Evolutionary conservation across 2,113 vertebrate species (phyloP), one percentile per base, ranked within the genome.

Genomic region (Arothron firmamentum): DNA sequence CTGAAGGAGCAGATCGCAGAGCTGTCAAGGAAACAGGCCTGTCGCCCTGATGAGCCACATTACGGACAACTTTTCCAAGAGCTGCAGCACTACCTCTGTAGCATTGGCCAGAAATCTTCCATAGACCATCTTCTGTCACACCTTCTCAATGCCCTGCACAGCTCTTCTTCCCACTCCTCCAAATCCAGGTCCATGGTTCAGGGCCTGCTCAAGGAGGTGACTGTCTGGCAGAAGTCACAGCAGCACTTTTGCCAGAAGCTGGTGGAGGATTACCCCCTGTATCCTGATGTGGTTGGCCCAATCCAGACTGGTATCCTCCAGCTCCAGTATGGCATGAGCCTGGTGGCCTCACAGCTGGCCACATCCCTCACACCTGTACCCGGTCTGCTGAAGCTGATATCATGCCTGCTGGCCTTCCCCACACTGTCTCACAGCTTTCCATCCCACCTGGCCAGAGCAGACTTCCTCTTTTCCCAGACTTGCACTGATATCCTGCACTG

Each of bases 161-260:
- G 73, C 80, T 84, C n/a, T 69, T 64, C 25, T 18, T 49, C 90
- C 34, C 91, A 87, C 47, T 59, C 56, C 20, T 47, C 90, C 38
- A 91, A 87, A 18, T 89, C 93, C 1, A 69, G 89, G 7, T 90
- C 93, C 6, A 80, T 85, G 2, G 1, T 90, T 42, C 93, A 93
- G 66, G 87, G 84, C 20, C 85, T 98, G 12, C 84, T 99, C n/a
- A 94, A 90, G 38, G 95, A 99, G 72, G 97, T 98, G 78, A 90
- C 88, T 0, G 92, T 94, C 1, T 99, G 97, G 97, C 97, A 99
- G 23, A 90, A 88, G 3, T 99, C 97, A 0, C 95, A 98, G 72
- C 92, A 95, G 38, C 93, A 90, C 50, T 98, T 98, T 54, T 86
- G 90, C 38, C 94, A 89, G 64, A 91, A 88, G 46, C 88, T 99